Base-by-base conservation (phyloP, 2,797 vertebrate genomes). In the Tokudaia tokunoshimensis region DNA sequence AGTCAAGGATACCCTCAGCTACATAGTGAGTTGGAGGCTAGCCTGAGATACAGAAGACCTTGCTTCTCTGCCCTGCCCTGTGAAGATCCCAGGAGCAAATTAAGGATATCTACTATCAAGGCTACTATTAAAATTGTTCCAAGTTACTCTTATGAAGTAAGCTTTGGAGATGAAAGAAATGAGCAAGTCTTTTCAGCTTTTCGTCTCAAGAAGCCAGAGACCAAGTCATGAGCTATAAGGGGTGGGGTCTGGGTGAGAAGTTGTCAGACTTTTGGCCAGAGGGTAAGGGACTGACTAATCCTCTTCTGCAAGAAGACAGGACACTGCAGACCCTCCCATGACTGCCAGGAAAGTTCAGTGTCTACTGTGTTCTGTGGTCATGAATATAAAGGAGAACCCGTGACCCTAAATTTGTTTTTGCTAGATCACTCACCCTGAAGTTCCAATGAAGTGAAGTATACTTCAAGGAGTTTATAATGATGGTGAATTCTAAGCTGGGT, bases 261-360 rank as follows among this genome's bases (percentile, higher is more conserved):
- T 41, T 78, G 61, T 87, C 72, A 79, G 88, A 90, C 47, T 52
- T 92, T 67, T 92, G 57, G 44, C n/a, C 44, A 70, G 41, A 94
- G 72, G 63, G 29, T 20, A 83, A 82, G 15, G 17, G 84, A 59
- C 59, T 88, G 76, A 63, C 29, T 63, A 70, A 78, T 37, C 55
- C 52, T 81, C 50, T 84, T 70, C 34, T 67, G 83, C 50, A 88
- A 52, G 47, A 37, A 24, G 65, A 55, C 31, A 89, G 34, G 67
- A 83, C 59, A 19, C 44, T 65, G 1, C 37, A 19, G 61, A 47
- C 14, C 29, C 82, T 80, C n/a, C 59, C 79, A 63, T 29, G 87
- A 86, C 55, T 67, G 8, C n/a, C 22, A 80, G 57, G 70, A 87
- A 90, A 92, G n/a, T 44, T 76, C 89, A 81, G 41, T 12, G 81